A percentile compares a stretch with the other conserved stretches of the same genome.
These are phyloP conservation scores for Loxodonta africana DNA, from an alignment of 2,113 vertebrate genomes.

Conservation along the genomic window DNA sequence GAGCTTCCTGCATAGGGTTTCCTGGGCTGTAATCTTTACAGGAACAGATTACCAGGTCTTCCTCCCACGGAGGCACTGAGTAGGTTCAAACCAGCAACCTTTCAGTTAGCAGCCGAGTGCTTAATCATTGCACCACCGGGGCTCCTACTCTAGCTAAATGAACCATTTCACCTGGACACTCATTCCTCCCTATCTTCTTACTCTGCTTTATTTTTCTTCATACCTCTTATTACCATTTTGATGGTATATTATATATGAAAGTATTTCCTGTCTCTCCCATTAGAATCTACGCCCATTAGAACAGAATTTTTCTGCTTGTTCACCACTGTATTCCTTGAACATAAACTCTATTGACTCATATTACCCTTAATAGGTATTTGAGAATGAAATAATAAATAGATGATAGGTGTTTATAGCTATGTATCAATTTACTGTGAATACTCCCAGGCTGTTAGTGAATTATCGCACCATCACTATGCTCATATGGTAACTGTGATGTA, in stretches of 20 bases:
- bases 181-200: not conserved
- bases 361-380: not conserved
- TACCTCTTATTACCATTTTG: not conserved
- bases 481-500: slow-evolving; percentile 24
- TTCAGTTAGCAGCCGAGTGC: not conserved
- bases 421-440: not conserved
- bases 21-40: not conserved
- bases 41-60: not conserved
- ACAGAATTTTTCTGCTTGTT: not conserved
- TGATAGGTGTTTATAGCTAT: slow-evolving; percentile 40
- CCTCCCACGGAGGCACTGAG: not conserved
- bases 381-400: slow-evolving; percentile 45
- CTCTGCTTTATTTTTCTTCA: not conserved
- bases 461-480: slow-evolving; percentile 29
- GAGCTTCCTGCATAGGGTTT: not conserved
- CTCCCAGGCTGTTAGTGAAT: slow-evolving; percentile 49
- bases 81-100: not conserved
- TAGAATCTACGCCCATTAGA: not conserved
- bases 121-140: not conserved
- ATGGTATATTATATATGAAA: not conserved
- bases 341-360: not conserved
- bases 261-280: not conserved
- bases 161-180: too few relatives aligned
- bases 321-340: not conserved
- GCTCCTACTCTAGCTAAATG: not conserved